Evolutionary conservation across 2,797 vertebrate species (phyloP).

Genomic region (Ceyx erithaca): DNA sequence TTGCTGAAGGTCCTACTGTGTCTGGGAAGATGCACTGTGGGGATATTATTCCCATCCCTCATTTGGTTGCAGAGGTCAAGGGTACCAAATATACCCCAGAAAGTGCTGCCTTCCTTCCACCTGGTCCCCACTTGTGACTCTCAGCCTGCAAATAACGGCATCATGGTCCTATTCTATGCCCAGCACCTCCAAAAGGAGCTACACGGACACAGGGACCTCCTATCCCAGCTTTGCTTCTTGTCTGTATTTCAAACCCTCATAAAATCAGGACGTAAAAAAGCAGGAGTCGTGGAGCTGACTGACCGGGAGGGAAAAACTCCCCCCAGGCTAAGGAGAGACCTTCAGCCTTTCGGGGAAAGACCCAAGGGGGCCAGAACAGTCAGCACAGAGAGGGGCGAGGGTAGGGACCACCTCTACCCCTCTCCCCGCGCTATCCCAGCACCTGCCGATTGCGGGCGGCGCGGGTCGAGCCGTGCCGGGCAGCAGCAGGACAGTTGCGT

Average conservation of each 20-base stretch:
- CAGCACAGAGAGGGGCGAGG: not conserved
- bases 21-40: not conserved
- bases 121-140: not conserved
- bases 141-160: not conserved
- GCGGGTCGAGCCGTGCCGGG: not conserved
- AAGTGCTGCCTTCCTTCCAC: not conserved
- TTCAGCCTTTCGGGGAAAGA: not conserved
- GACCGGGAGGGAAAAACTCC: not conserved
- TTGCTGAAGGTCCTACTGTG: not conserved
- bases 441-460: not conserved
- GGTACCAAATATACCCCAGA: not conserved
- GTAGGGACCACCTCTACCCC: not conserved
- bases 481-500: not conserved
- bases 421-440: not conserved
- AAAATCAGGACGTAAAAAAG: not conserved
- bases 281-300: not conserved
- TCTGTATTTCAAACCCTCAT: accelerated
- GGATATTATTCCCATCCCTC: not conserved
- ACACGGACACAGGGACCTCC: not conserved
- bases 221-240: not conserved
- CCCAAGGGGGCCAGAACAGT: not conserved
- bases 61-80: not conserved
- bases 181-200: not conserved
- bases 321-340: not conserved
- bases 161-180: not conserved